phyloP scores from a whole-genome alignment of 1,140 invertebrate species.

The Drosophila aff. region DNA sequence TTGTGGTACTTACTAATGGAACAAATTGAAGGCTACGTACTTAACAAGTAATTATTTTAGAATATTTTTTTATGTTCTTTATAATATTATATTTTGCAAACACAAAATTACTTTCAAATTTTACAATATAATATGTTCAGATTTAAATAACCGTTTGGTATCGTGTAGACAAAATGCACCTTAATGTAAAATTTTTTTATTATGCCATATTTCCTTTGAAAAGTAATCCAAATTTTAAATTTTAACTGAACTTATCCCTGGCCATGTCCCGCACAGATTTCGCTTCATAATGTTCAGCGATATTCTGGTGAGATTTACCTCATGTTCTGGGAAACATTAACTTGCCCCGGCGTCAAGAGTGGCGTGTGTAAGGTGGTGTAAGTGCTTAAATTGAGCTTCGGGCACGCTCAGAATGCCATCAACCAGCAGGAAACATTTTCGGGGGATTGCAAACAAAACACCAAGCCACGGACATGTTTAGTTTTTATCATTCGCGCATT shows the following conservation, averaged over 20 bases:
- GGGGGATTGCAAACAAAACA: conserved; percentile 37
- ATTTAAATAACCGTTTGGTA: no score
- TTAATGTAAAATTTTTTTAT: no score
- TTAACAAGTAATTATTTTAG: not conserved
- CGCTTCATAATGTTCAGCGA: not conserved
- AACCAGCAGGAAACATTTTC: conserved; percentile 25
- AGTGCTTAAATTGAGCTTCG: conserved; percentile 50
- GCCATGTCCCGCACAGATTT: not conserved
- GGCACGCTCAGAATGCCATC: conserved; percentile 39
- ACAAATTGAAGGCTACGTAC: not conserved
- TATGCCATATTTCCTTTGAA: not conserved
- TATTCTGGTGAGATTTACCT: not conserved
- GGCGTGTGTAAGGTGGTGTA: conserved; percentile 23
- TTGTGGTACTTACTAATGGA: not conserved
- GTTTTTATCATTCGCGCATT: conserved; percentile 65
- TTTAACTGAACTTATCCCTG: not conserved
- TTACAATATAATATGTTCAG: no score
- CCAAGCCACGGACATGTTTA: conserved; percentile 54
- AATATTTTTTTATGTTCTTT: no score
- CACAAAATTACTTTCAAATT: no score
- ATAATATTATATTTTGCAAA: no score
- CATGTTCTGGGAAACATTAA: not conserved
- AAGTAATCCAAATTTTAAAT: no score
- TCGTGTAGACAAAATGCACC: not conserved
- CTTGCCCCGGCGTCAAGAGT: conserved; percentile 4